phyloP scores from a whole-genome alignment of 53 echinoderm and acorn worm genomes.

The Patiria pectinifera region DNA sequence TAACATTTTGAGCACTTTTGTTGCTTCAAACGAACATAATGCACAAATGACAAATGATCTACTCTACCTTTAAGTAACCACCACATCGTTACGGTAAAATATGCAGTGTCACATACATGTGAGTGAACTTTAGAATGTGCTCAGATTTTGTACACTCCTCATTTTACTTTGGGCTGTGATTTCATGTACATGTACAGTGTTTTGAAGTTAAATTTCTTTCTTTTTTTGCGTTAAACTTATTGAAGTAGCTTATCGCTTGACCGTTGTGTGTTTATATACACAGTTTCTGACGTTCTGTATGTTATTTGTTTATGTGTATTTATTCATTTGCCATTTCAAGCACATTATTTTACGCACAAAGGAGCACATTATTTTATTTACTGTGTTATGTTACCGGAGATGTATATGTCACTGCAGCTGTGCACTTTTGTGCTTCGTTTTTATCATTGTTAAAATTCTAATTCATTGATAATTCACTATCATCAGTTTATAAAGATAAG shows the following conservation, averaged over 20 bases:
- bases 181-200: slow-evolving; percentile 16
- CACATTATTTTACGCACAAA: slow-evolving; percentile 6
- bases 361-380: neutral
- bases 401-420: too few relatives aligned
- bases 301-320: neutral
- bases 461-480: too few relatives aligned
- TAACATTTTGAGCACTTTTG: too few relatives aligned
- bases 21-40: too few relatives aligned
- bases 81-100: too few relatives aligned
- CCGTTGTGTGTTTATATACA: neutral
- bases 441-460: too few relatives aligned
- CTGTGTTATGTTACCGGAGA: neutral
- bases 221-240: neutral
- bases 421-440: too few relatives aligned
- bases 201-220: slow-evolving; percentile 9
- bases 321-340: neutral
- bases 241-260: neutral
- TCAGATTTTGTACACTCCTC: neutral
- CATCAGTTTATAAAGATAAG: too few relatives aligned
- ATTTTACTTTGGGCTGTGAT: slow-evolving; percentile 18
- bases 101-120: neutral
- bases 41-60: too few relatives aligned
- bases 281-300: neutral
- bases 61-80: too few relatives aligned
- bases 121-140: neutral